phyloP scores from a whole-genome alignment of 1,140 invertebrate species.

The Harpegnathos saltator region DNA sequence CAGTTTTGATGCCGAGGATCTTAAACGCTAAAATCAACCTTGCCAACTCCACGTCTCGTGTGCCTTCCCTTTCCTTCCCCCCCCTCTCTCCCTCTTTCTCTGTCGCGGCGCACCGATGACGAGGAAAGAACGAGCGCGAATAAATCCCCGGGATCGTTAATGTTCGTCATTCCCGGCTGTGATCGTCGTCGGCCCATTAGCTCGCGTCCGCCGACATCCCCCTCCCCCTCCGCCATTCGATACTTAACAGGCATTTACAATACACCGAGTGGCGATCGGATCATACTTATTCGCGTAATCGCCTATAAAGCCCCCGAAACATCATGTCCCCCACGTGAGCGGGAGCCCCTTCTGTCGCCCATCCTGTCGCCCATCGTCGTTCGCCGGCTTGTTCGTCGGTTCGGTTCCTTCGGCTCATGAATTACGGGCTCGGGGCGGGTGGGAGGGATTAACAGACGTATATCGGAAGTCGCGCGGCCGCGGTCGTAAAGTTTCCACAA shows the following conservation, averaged over 20 bases:
- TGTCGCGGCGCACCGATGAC: no score
- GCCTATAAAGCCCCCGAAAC: conserved; percentile 27
- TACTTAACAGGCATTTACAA: conserved; percentile 18
- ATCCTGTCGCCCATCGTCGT: no score
- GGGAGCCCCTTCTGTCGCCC: no score
- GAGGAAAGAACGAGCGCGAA: no score
- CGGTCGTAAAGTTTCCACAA: conserved; percentile 55
- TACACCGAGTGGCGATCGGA: neutral
- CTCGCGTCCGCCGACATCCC: neutral
- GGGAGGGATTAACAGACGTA: conserved; percentile 54
- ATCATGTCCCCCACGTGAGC: neutral
- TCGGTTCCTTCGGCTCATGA: neutral
- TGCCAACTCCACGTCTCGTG: no score
- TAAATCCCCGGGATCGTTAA: neutral
- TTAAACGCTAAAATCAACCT: neutral
- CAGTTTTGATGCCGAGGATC: neutral
- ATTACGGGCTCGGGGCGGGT: conserved; percentile 5
- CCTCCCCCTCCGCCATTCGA: no score
- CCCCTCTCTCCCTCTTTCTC: no score
- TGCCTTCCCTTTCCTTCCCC: no score
- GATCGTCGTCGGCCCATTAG: neutral
- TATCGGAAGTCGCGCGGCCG: conserved; percentile 66
- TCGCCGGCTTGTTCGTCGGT: no score
- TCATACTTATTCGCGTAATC: conserved; percentile 53
- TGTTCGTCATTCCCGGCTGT: neutral